Percentiles rank a stretch among this genome's conserved stretches.
These are phyloP conservation scores for Pipa parva DNA, from an alignment of 2,113 vertebrate species.

Conservation along the genomic window DNA sequence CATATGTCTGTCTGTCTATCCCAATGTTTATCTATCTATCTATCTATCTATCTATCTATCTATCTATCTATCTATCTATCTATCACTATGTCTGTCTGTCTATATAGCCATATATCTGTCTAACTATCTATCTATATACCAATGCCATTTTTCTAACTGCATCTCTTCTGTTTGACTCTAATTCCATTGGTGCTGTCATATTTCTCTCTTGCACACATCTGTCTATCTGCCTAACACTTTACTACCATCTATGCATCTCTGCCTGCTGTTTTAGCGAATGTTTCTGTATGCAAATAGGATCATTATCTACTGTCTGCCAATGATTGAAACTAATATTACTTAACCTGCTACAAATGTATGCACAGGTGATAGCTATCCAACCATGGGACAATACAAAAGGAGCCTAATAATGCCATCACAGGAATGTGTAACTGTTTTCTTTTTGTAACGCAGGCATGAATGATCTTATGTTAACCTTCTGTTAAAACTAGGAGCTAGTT, in stretches of 20 bases:
- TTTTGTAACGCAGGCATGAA: not conserved
- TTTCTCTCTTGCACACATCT: not conserved
- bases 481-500: conserved; percentile 12
- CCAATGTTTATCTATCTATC: not conserved
- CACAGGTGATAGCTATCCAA: not conserved
- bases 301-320: not conserved
- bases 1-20: not conserved
- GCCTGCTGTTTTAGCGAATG: not conserved
- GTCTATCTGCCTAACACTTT: not conserved
- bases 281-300: not conserved
- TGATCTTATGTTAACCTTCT: conserved; percentile 25
- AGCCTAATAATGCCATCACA: not conserved
- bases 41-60: conserved; percentile 1
- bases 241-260: not conserved
- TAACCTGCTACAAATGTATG: not conserved
- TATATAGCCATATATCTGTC: not conserved
- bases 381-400: not conserved
- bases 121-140: not conserved
- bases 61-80: conserved; percentile 8
- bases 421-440: not conserved
- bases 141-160: no score
- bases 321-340: not conserved
- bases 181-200: no score
- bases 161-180: no score
- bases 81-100: not conserved